Evolutionary conservation across 2,888 invertebrate species (phyloP), one percentile per base, ranked within the genome.

Genomic region (Machimus atricapillus): DNA sequence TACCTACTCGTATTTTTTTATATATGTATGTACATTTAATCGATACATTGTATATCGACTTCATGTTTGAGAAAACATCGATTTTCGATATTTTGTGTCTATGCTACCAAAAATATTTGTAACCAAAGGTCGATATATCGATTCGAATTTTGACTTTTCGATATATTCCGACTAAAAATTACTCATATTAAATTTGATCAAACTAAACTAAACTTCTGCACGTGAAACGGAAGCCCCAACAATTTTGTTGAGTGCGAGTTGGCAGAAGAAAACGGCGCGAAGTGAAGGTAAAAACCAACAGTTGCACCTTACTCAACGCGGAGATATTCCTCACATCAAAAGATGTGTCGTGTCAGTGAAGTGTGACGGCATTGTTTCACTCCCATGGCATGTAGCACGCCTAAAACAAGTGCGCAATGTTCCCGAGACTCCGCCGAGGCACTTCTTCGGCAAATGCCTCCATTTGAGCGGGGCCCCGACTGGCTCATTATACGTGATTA

Each of bases 321-420:
- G 27, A 52, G 52, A 19, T 76, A 77, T 77, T 86, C 37, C 77
- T 52, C 52, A 37, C 85, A 77, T 37, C 19, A 12, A 31, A 40
- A 56, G 73, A 37, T 16, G 19, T 85, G n/a, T 56, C 56, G 74
- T 83, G 85, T 74, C 77, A 86, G 86, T 37, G 46, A 56, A 86
- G 86, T 86, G 86, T 86, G 86, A 86, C 86, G 77, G 86, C 77
- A 56, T 76, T 77, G 77, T 56, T 77, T 76, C 86, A 77, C 77
- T 85, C 85, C 56, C 56, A 76, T 37, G 58, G 56, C 74, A 73
- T 52, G 74, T 74, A 74, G 74, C 85, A 85, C 85, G 74, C 85
- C 85, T 74, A 31, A 74, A 74, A 85, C 85, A 85, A 85, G 74
- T 85, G 74, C 85, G 8, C 79, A 37, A 37, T 23, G 40, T 66